Evolutionary conservation across 2,113 vertebrate species (phyloP), one percentile per base, ranked within the genome.

Genomic region (Pseudopipra pipra): DNA sequence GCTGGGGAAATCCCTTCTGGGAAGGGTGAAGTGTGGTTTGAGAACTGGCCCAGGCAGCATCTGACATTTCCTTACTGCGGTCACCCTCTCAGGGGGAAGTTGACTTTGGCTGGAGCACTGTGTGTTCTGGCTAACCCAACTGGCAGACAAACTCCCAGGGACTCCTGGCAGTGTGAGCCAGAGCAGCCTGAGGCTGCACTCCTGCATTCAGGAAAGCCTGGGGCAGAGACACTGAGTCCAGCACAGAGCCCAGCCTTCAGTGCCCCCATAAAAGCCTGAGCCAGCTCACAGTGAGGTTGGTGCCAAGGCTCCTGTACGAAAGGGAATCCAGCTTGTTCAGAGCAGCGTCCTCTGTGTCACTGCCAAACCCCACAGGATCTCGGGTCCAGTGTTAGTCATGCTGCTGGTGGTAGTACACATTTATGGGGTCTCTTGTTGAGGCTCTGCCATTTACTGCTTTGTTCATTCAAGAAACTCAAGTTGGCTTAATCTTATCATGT

Each of bases 51-150:
- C 39, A 46, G 55, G 30, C 47, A 90, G 72, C 46, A 61, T 54
- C 27, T 77, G 83, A 84, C 51, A 27, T 67, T 90, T 93, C 82
- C 72, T 71, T 28, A 0, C 43, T 61, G 89, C 1, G 30, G 78
- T 92, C 71, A 65, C 52, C 72, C 51, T 71, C 47, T 12, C 33
- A 59, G 39, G 9, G 43, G 47, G 43, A 93, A 85, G 93, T 73
- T 95, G 90, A 90, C 79, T 96, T 96, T 96, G 96, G 92, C 93
- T 56, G 68, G 33, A 74, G 85, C 35, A 20, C 31, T 81, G 88
- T 84, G 85, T 93, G 83, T 88, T 91, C 95, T 94, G 96, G 94
- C 91, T 89, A 83, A 66, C 27, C 63, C 87, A 83, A 14, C 85
- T 93, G 91, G 93, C 95, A 96, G 44, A 24, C 10, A 54, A 28